These are phyloP conservation scores for Penaeus vannamei DNA, from an alignment of 1,140 invertebrate species.

Conservation along the genomic window DNA sequence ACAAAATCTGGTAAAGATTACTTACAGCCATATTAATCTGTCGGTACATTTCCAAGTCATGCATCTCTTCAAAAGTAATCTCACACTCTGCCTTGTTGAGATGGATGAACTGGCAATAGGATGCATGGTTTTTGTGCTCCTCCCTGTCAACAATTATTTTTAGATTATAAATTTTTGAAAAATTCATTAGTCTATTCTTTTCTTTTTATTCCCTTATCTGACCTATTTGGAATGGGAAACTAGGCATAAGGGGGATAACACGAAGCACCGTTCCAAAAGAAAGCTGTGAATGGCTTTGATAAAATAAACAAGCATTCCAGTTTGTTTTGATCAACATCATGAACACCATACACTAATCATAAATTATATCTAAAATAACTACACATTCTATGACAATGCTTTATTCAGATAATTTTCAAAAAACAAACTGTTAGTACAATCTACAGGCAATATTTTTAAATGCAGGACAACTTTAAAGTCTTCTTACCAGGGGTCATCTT, in stretches of 20 bases:
- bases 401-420: neutral
- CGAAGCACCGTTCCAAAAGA: no score
- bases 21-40: conserved; percentile 57
- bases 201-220: conserved; percentile 56
- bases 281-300: no score
- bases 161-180: conserved; percentile 71
- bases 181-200: no score
- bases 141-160: conserved; percentile 70
- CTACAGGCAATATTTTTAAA: neutral
- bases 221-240: no score
- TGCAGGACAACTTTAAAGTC: neutral
- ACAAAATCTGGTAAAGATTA: neutral
- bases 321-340: neutral
- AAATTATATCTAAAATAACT: no score
- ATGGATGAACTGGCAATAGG: conserved; percentile 71
- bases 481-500: conserved; percentile 81
- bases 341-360: no score
- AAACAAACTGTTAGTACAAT: no score
- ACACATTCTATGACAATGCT: no score
- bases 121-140: conserved; percentile 52
- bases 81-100: conserved; percentile 70
- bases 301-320: neutral
- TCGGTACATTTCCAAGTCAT: conserved; percentile 69
- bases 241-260: no score
- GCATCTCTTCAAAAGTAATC: conserved; percentile 72